A percentile compares a stretch with the other conserved stretches of the same genome.
Conservation (phyloP, 2,113 vertebrate genomes). For the Gnathonemus echidnorhynchus region DNA sequence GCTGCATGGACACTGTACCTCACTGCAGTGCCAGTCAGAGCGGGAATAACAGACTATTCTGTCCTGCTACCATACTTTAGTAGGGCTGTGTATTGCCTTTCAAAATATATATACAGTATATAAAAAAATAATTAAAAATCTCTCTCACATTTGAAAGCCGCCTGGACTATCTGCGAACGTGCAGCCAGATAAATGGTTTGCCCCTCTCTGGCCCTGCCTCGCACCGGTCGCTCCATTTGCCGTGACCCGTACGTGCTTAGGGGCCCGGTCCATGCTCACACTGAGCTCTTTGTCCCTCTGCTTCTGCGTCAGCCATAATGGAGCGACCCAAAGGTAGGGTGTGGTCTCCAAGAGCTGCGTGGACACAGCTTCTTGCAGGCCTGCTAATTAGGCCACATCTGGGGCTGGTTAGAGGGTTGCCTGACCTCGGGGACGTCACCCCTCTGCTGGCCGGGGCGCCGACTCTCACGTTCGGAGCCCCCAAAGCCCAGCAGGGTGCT, state of each 20-base stretch:
- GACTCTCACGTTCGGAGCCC: slow-evolving; percentile 25
- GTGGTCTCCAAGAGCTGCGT: slow-evolving; percentile 43
- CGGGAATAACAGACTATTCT: neutral
- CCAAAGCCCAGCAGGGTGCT: neutral
- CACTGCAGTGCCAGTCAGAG: neutral
- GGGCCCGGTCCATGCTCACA: slow-evolving; percentile 37
- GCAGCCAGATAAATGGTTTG: neutral
- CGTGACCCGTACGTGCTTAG: slow-evolving; percentile 53
- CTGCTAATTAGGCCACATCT: slow-evolving; percentile 82
- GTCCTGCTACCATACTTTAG: neutral
- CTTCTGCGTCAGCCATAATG: slow-evolving; percentile 32
- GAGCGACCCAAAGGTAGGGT: neutral
- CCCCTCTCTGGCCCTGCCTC: neutral
- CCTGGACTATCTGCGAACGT: neutral
- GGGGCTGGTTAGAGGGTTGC: slow-evolving; percentile 81
- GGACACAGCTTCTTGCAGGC: slow-evolving; percentile 51
- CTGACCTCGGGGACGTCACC: slow-evolving; percentile 57
- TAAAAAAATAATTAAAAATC: neutral
- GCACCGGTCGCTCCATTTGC: slow-evolving; percentile 33
- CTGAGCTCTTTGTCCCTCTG: slow-evolving; percentile 52
- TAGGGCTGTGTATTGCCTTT: neutral
- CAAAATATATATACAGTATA: neutral
- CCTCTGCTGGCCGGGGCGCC: slow-evolving; percentile 49
- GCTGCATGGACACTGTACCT: neutral
- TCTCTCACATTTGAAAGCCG: neutral